Evolutionary conservation across 2,888 invertebrate species (phyloP), one percentile per base, ranked within the genome.

Genomic region (Drosophila peninsularis): DNA sequence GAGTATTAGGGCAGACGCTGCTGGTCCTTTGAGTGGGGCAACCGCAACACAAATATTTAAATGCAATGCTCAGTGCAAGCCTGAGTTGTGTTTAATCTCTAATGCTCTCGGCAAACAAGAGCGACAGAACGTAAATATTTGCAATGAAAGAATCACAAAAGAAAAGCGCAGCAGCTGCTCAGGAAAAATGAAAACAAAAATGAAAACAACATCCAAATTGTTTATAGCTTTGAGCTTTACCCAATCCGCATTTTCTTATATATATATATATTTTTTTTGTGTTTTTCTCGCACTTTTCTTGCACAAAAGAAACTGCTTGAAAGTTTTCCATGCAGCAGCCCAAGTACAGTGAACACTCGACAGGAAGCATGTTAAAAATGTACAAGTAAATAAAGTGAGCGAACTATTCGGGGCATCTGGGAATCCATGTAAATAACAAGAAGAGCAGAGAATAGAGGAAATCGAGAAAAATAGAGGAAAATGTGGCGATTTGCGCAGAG

Each of bases 311-410:
- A 74, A 55, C 61, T 61, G 64, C 64, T 66, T 66, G 44, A 82
- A 84, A 78, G 53, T 76, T 73, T 75, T 68, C 36, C 61, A 47
- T 63, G 69, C 62, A 71, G 71, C 47, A 57, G 62, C 14, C 45
- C 49, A 53, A 39, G 36, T 47, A 61, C 44, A 69, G 39, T 53
- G 53, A 53, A 44, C 64, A 61, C 57, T 60, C 41, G 34, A 62
- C 58, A 36, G 36, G 34, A 17, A 56, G 24, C 55, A 78, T 77
- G 76, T 71, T 57, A 72, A 72, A 64, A 60, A 77, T 72, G 63
- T 50, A n/a, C 65, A 70, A 74, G 75, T 78, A 82, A 77, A 82
- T 75, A 79, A 70, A 70, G 50, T 60, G 62, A 41, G 53, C 61
- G 37, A 69, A 71, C 77, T 74, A 71, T 81, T 70, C 53, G 14